phyloP scores from a whole-genome alignment of 2,113 vertebrate genomes.

The Catharus minimus region DNA sequence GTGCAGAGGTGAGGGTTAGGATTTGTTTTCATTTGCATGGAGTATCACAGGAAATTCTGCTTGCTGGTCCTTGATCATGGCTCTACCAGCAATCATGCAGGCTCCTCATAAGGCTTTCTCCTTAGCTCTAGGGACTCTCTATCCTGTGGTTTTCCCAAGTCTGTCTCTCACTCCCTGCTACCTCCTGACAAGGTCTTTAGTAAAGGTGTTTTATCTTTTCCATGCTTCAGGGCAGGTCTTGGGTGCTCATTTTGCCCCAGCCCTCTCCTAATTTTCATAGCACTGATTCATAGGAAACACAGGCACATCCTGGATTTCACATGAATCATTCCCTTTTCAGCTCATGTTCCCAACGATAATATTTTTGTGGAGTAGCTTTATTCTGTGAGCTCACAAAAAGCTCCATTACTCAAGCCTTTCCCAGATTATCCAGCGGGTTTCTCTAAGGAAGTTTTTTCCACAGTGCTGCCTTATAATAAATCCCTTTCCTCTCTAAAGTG shows the following conservation, averaged over 20 bases:
- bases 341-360: slow-evolving; percentile 19
- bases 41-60: slow-evolving; percentile 15
- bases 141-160: slow-evolving; percentile 26
- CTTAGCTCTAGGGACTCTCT: slow-evolving; percentile 17
- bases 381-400: slow-evolving; percentile 56
- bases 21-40: slow-evolving; percentile 16
- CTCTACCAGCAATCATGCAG: not conserved
- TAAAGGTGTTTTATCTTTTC: slow-evolving; percentile 50
- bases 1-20: not conserved
- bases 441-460: slow-evolving; percentile 60
- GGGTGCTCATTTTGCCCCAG: not conserved
- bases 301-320: slow-evolving; percentile 36
- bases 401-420: slow-evolving; percentile 59
- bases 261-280: slow-evolving; percentile 11
- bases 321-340: slow-evolving; percentile 64
- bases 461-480: slow-evolving; percentile 9
- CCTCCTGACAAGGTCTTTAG: not conserved
- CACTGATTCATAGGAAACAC: slow-evolving; percentile 27
- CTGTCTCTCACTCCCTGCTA: not conserved
- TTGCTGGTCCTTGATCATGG: slow-evolving; percentile 8
- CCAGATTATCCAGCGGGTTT: slow-evolving; percentile 24
- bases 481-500: slow-evolving; percentile 42
- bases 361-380: slow-evolving; percentile 56
- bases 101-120: not conserved
- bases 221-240: slow-evolving; percentile 32